These are phyloP conservation scores for Drosophila bunnanda DNA, from an alignment of 2,888 invertebrate genomes.

Conservation along the genomic window DNA sequence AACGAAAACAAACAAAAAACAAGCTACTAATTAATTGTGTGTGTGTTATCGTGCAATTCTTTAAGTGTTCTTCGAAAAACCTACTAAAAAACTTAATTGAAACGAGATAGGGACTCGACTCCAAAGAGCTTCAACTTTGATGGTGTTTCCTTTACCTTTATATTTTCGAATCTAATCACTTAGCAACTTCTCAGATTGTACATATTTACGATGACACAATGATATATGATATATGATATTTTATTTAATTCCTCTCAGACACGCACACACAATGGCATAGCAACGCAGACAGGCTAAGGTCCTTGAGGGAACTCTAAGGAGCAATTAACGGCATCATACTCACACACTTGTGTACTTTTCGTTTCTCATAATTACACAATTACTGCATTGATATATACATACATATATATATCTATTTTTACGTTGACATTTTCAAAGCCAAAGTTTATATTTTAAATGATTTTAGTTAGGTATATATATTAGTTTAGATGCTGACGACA, in stretches of 20 bases:
- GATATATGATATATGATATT: slow-evolving; percentile 26
- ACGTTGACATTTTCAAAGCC: slow-evolving; percentile 82
- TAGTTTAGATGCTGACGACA: slow-evolving; percentile 68
- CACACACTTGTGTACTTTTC: slow-evolving; percentile 39
- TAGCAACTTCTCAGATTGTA: slow-evolving; percentile 61
- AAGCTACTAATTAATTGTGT: slow-evolving; percentile 63
- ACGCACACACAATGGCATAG: slow-evolving; percentile 31
- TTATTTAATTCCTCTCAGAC: slow-evolving; percentile 41
- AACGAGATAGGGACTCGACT: slow-evolving; percentile 33
- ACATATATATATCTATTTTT: slow-evolving; percentile 47
- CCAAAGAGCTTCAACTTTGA: slow-evolving; percentile 54
- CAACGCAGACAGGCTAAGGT: slow-evolving; percentile 37
- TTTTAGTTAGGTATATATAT: slow-evolving; percentile 63
- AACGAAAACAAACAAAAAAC: slow-evolving; percentile 9
- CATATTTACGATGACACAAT: slow-evolving; percentile 53
- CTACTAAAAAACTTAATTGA: slow-evolving; percentile 41
- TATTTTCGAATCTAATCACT: slow-evolving; percentile 37
- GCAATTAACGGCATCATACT: slow-evolving; percentile 70
- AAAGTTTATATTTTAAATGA: slow-evolving; percentile 81
- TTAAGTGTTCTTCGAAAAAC: slow-evolving; percentile 67
- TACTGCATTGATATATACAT: slow-evolving; percentile 44
- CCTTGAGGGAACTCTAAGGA: slow-evolving; percentile 53
- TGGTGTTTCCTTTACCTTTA: slow-evolving; percentile 21
- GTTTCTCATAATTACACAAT: slow-evolving; percentile 33
- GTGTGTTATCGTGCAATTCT: slow-evolving; percentile 79